These are phyloP conservation scores for Melangyna quadrimaculata DNA, from an alignment of 2,888 invertebrate genomes.

Conservation along the genomic window DNA sequence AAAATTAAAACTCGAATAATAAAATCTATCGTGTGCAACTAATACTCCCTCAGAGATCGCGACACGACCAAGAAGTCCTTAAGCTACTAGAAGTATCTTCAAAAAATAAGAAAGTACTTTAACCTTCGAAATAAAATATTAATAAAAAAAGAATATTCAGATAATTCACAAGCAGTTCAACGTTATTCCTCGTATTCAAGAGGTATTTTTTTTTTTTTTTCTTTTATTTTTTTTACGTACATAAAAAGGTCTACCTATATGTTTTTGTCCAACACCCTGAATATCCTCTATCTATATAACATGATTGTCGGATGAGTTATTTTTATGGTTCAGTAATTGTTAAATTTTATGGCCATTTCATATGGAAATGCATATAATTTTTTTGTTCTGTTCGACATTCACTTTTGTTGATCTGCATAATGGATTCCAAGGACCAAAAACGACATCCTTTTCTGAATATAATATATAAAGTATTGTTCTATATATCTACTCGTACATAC, in stretches of 20 bases:
- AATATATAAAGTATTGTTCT: neutral
- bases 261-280: neutral
- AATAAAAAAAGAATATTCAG: neutral
- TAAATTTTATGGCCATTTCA: constrained; percentile 56
- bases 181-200: neutral
- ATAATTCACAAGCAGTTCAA: constrained; percentile 16
- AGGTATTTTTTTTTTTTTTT: neutral
- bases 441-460: neutral
- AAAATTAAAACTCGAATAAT: neutral
- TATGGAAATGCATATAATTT: constrained; percentile 52
- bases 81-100: neutral
- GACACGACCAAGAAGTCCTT: neutral
- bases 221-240: neutral
- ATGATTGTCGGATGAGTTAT: constrained; percentile 55
- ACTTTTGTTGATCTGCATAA: constrained; percentile 50
- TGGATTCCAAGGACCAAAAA: constrained; percentile 30
- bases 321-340: constrained; percentile 60
- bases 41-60: neutral
- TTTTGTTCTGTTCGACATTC: constrained; percentile 14
- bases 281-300: neutral
- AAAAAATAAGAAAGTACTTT: constrained; percentile 11
- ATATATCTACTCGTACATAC: too few species aligned
- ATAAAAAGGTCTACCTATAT: neutral
- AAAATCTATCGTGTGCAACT: neutral
- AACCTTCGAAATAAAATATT: neutral